phyloP scores from a whole-genome alignment of 2,797 vertebrate species.

The Manis javanica region DNA sequence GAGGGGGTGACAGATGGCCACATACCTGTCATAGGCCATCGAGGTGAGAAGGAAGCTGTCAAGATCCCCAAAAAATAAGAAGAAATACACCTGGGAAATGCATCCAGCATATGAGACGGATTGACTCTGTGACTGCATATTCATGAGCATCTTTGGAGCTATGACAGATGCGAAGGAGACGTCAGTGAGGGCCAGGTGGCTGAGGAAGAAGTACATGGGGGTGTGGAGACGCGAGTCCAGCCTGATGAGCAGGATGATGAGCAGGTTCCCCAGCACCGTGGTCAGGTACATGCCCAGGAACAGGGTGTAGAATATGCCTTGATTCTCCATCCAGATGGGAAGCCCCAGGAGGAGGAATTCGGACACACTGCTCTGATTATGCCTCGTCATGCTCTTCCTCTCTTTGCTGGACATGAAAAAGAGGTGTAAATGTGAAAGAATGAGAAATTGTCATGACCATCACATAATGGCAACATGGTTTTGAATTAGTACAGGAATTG shows the following conservation, averaged over 20 bases:
- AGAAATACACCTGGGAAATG: conserved; percentile 65
- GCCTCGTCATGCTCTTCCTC: not conserved
- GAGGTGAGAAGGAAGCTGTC: conserved; percentile 71
- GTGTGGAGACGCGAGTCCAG: conserved; percentile 53
- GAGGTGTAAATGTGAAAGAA: not conserved
- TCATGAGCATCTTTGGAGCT: conserved; percentile 65
- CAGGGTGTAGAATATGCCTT: fast-evolving
- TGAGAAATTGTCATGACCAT: not conserved
- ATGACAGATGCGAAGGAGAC: conserved; percentile 72
- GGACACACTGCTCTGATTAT: not conserved
- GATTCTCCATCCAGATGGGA: not conserved
- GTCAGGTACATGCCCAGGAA: conserved; percentile 63
- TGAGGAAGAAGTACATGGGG: conserved; percentile 77
- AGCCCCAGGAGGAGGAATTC: conserved; percentile 76
- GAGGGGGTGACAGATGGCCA: conserved; percentile 72
- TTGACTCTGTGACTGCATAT: conserved; percentile 35
- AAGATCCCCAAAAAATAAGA: conserved; percentile 50
- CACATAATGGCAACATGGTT: not conserved
- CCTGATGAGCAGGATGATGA: conserved; percentile 68
- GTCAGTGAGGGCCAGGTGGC: conserved; percentile 61
- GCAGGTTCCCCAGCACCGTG: conserved; percentile 65
- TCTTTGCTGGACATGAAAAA: not conserved
- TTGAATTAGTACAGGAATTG: not conserved
- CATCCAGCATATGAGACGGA: conserved; percentile 60
- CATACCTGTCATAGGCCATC: conserved; percentile 73